Evolutionary conservation across 2,888 invertebrate genomes (phyloP), one percentile per base, ranked within the genome.

Genomic region (Tetanocera ferruginea): DNA sequence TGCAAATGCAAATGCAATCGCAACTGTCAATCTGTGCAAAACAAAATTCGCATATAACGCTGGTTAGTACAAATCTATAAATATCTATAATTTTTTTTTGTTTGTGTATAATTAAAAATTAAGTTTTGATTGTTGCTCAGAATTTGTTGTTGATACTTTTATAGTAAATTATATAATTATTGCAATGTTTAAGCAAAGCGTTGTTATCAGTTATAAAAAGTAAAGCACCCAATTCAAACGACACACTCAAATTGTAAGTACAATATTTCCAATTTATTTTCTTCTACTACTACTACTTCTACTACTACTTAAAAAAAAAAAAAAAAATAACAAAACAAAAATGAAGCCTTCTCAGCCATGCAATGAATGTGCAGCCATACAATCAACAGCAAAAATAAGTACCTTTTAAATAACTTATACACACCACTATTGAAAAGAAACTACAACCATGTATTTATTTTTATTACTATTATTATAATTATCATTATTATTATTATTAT

Each of bases 321-420:
- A 81, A 55, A 62, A 80, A 74, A 79, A 74, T 71, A 71, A 70
- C 55, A 76, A 73, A 73, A 66, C 34, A 17, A 55, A 31, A 73
- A 25, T 3, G 25, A 49, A 28, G 66, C 19, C 43, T 37, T 52
- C 51, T 52, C 55, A n/a, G 55, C 52, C 60, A 55, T 75, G 74
- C 19, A 72, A 60, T 72, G 69, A 60, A 60, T 43, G 28, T 60
- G 49, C 69, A 69, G 72, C 69, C 51, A 75, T 81, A 79, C 62
- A 75, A 62, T 57, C 62, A 78, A 76, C 55, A 34, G 23, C 25
- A 83, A 81, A 83, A 83, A 84, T 88, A 88, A 88, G 88, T 88
- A 88, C 86, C 84, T 86, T 86, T 81, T 82, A 77, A 82, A 82
- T 79, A 81, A 78, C 81, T 80, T 81, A 79, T 78, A 79, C 49